Conservation (phyloP, 1,140 invertebrate genomes). For the Rhagoletis zephyria region DNA sequence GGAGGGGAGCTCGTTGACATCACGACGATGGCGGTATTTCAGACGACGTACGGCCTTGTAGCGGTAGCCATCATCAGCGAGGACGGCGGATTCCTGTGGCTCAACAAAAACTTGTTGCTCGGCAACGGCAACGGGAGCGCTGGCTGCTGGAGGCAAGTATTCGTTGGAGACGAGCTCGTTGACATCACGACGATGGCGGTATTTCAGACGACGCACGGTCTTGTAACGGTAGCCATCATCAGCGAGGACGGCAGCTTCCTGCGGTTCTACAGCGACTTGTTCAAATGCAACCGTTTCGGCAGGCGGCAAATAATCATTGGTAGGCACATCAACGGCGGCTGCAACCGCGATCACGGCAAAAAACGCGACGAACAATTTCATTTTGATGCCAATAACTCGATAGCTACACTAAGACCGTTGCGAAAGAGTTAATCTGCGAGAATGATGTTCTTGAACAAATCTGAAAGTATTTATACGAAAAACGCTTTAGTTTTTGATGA, state of each 20-base stretch:
- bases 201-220: constrained; percentile 60
- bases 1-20: constrained; percentile 29
- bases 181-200: constrained; percentile 65
- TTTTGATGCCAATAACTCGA: constrained; percentile 53
- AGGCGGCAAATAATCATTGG: constrained; percentile 57
- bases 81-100: constrained; percentile 57
- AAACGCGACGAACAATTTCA: constrained; percentile 63
- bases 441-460: constrained; percentile 40
- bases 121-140: constrained; percentile 55
- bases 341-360: constrained; percentile 59
- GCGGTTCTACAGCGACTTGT: constrained; percentile 55
- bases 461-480: constrained; percentile 42
- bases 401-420: constrained; percentile 31
- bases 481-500: not conserved
- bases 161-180: constrained; percentile 63
- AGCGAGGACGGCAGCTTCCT: constrained; percentile 62
- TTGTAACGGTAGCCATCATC: constrained; percentile 66
- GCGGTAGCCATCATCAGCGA: constrained; percentile 62
- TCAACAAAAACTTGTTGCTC: constrained; percentile 51
- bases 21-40: constrained; percentile 60
- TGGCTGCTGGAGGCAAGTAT: constrained; percentile 58
- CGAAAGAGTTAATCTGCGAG: constrained; percentile 40
- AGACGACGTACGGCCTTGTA: constrained; percentile 55
- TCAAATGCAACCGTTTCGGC: constrained; percentile 57
- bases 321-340: constrained; percentile 36